Evolutionary conservation across 2,888 invertebrate genomes (phyloP), one percentile per base, ranked within the genome.

Genomic region (Caenorhabditis auriculariae): DNA sequence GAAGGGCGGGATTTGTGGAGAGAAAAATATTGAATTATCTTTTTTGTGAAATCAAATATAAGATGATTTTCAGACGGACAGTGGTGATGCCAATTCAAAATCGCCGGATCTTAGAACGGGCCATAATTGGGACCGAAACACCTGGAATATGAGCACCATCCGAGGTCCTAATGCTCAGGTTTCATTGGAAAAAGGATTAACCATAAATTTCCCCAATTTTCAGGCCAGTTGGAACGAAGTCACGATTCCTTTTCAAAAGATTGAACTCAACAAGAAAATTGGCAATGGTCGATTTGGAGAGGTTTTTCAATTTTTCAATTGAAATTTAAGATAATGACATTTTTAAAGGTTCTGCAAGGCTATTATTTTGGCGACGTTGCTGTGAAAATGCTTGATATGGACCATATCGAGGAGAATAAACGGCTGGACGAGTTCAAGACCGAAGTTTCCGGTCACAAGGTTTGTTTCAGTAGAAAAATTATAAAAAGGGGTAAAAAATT

Each of bases 401-500:
- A 91, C 82, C 89, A 91, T 81, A 87, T 91, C 62, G 74, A 78
- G 0, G 82, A 82, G 28, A 52, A 56, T 2, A 90, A 90, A 76
- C 89, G 90, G 81, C 86, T 95, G 54, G 93, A 94, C 82, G 91
- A 92, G 55, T 96, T 98, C 85, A 94, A 93, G 83, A 88, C 90
- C 72, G 96, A 95, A 87, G 91, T 90, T 71, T 72, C 92, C 48
- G 93, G 91, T 76, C 91, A 96, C 85, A 89, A 94, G 60, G 73
- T 73, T n/a, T 4, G 37, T 28, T 57, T 41, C 17, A 17, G 7
- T 5, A 43, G 23, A 12, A 4, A 43, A 43, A 45, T 45, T 17
- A 27, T 27, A 29, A 17, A 27, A 41, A 41, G 46, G 7, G 2
- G 9, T 15, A 15, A 19, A n/a, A 47, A 17, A n/a, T 37, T 17